Conservation (phyloP, 2,888 invertebrate genomes). For the Drosophila pseudotakahashii region DNA sequence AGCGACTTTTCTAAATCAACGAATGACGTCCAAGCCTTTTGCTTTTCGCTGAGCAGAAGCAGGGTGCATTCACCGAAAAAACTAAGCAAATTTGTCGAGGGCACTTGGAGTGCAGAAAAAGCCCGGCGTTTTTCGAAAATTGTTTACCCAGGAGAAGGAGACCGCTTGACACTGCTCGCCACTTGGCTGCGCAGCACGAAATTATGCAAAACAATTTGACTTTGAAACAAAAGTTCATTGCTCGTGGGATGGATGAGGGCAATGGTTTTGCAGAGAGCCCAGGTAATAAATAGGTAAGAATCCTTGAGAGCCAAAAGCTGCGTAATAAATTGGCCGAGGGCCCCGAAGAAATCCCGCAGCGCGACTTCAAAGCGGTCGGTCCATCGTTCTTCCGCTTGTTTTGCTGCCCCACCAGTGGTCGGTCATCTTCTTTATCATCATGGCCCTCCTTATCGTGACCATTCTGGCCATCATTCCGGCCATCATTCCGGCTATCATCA, state of each 20-base stretch:
- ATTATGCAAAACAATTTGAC: slow-evolving; percentile 75
- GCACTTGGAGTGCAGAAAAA: slow-evolving; percentile 53
- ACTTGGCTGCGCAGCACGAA: slow-evolving; percentile 65
- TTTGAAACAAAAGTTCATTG: slow-evolving; percentile 63
- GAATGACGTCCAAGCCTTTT: slow-evolving; percentile 36
- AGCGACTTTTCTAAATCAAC: slow-evolving; percentile 61
- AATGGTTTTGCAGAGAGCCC: not conserved
- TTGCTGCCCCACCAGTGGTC: slow-evolving; percentile 39
- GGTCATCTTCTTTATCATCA: slow-evolving; percentile 35
- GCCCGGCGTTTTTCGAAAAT: slow-evolving; percentile 54
- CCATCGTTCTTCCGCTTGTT: slow-evolving; percentile 67
- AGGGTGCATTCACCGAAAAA: slow-evolving; percentile 47
- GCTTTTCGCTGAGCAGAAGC: slow-evolving; percentile 11
- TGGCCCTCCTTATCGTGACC: slow-evolving; percentile 11
- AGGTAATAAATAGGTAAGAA: slow-evolving; percentile 50
- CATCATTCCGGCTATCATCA: slow-evolving; percentile 14
- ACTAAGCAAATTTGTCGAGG: slow-evolving; percentile 72
- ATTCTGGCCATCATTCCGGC: slow-evolving; percentile 19
- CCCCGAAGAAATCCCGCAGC: slow-evolving; percentile 33
- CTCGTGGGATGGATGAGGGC: slow-evolving; percentile 2
- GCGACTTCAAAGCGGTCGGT: slow-evolving; percentile 43
- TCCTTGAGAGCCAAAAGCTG: slow-evolving; percentile 57
- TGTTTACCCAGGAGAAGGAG: slow-evolving; percentile 56
- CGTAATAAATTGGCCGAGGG: slow-evolving; percentile 66
- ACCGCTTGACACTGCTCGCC: slow-evolving; percentile 72